Evolutionary conservation across 2,797 vertebrate genomes (phyloP), one percentile per base, ranked within the genome.

Genomic region (Cossypha caffra): DNA sequence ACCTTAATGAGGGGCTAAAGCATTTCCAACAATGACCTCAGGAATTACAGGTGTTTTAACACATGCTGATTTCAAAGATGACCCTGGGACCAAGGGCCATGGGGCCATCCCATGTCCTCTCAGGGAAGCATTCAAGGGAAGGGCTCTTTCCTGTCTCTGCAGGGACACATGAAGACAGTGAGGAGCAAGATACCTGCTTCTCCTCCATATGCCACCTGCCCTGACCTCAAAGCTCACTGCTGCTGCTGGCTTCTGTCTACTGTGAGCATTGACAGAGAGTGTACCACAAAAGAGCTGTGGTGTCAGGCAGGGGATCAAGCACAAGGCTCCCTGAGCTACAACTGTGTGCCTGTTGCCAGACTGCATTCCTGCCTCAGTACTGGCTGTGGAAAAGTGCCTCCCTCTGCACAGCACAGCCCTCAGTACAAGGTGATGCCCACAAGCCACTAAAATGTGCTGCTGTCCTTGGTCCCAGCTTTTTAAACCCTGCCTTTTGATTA

Each of bases 21-120:
- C 67, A 72, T 43, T 87, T 87, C 68, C 86, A 93, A 86, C 83
- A 97, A 96, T 92, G 89, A 74, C 80, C 95, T 91, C 90, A 93
- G 88, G 93, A 98, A 97, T 97, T 77, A 92, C 78, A 96, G 95
- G 85, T 91, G 91, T 90, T 95, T 96, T 86, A 97, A 88, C 87
- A 92, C 51, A 57, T 43, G 78, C 45, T 91, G 67, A 92, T 96
- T 94, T 86, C 92, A 93, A 28, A 95, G 93, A 58, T 91, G 80
- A 96, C 52, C 91, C 76, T 3, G 25, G 86, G 67, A 93, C 63
- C 81, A 73, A 35, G 42, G 66, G 75, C 62, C 71, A 54, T 9
- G 40, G 51, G 80, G 83, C 62, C 51, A 55, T 20, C 33, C 73
- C 48, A 42, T 0, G 11, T 43, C 43, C 63, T 76, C 0, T 0